Evolutionary conservation across 2,113 vertebrate genomes (phyloP), one percentile per base, ranked within the genome.

Genomic region (Turdus rufiventris): DNA sequence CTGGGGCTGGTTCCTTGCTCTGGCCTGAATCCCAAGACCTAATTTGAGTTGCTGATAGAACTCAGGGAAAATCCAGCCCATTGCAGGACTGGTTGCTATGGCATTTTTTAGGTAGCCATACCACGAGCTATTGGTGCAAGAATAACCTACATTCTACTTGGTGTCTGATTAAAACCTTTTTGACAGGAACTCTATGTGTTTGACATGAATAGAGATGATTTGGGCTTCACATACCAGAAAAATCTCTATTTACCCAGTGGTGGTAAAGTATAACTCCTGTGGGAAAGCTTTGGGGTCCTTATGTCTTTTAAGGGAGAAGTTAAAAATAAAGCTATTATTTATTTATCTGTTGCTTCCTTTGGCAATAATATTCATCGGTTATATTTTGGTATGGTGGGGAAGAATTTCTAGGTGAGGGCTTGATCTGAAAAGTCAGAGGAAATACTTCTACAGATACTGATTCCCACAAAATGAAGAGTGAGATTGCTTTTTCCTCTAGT

Each of bases 151-250:
- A 42, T 94, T 89, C 43, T 84, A 40, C 45, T 51, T 67, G 70
- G 57, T 75, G 76, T 68, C 29, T 80, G 51, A 77, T 89, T 91
- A 86, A 93, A 96, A 54, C 33, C 65, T 95, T 95, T 89, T 48
- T 91, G 82, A 92, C 74, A 85, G 80, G 63, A 83, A 18, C 43
- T 72, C 71, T 88, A 5, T 60, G 24, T 67, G 12, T 87, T 85
- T 94, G 56, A 60, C 94, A 85, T 95, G 62, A 93, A 94, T 91
- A 95, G 83, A 80, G 47, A 95, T 92, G 83, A 50, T 24, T 73
- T 80, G n/a, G 60, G 15, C 76, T 95, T 83, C 10, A 15, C 2
- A 1, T 95, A 87, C 26, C 42, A 78, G 79, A 77, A 89, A 91
- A 73, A 42, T 56, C 40, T 88, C 29, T 62, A 11, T 96, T 94